Base-by-base conservation (phyloP, 92 coral and sea anemone species). In the Bergia sp. region DNA sequence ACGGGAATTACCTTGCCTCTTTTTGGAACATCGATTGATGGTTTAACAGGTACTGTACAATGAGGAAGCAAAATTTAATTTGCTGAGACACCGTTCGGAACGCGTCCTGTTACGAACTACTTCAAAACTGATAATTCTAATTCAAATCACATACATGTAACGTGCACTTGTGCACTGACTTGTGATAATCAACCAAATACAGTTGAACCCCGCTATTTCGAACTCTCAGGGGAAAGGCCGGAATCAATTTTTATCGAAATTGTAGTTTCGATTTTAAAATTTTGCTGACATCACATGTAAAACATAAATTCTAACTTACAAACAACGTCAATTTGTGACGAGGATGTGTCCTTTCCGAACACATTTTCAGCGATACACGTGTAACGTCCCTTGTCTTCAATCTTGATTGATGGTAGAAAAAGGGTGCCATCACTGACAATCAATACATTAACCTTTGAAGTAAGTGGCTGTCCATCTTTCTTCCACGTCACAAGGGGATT, bases 371-470 rank as follows among this genome's bases (percentile, higher is more conserved):
- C 87, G 10, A 40, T 23, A 7, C 87, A 83, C 1, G 87, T 83
- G 64, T 83, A 83, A 0, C 77, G 87, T 29, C 87, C 87, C 64
- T 83, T 83, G 66, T 83, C 87, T 44, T 44, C 44, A 23, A 23
- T 12, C 29, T 83, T 66, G 3, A 71, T 29, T 69, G 87, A 83
- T 41, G 23, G 77, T 39, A 83, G 12, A 12, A 37, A 10, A 3
- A 83, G 61, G 13, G 58, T 83, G 37, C 78, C 87, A n/a, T 83
- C 57, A 41, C 37, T 49, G 73, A 67, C 61, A 29, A 67, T 47
- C 16, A 66, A 1, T 9, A 83, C 41, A 15, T 29, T 15, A 18
- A 67, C 58, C 23, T 44, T 64, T 12, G 42, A n/a, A 4, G 76
- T 29, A 44, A 83, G 58, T 45, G 77, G 2, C 42, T 66, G 73